These are phyloP conservation scores for Merodon equestris DNA, from an alignment of 2,888 invertebrate species.

Conservation along the genomic window DNA sequence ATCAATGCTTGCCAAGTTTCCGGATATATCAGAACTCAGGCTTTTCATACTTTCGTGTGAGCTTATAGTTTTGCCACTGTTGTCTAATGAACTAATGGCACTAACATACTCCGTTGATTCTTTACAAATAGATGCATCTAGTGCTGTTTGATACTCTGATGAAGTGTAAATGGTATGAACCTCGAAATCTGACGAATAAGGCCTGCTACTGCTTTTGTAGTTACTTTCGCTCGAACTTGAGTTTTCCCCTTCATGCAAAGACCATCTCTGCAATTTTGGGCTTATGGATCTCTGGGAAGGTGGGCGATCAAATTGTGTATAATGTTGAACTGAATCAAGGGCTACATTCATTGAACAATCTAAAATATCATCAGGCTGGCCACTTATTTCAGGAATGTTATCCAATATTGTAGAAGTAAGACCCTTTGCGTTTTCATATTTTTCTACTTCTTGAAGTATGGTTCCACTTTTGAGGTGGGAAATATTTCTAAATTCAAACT, in stretches of 20 bases:
- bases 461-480: conserved; percentile 76
- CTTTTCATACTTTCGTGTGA: conserved; percentile 95
- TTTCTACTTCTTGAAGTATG: conserved; percentile 74
- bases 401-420: conserved; percentile 56
- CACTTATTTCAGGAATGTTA: neutral
- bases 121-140: conserved; percentile 86
- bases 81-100: conserved; percentile 87
- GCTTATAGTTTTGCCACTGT: conserved; percentile 80
- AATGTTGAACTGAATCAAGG: conserved; percentile 75
- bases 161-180: conserved; percentile 87
- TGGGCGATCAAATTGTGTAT: conserved; percentile 65
- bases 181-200: conserved; percentile 92
- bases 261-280: conserved; percentile 80
- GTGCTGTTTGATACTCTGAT: conserved; percentile 93
- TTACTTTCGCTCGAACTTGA: conserved; percentile 94
- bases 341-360: too few species aligned
- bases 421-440: conserved; percentile 70
- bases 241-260: conserved; percentile 89
- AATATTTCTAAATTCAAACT: conserved; percentile 85
- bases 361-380: conserved; percentile 58
- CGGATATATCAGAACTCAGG: conserved; percentile 92
- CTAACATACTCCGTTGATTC: conserved; percentile 93
- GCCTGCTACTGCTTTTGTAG: conserved; percentile 89
- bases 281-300: conserved; percentile 4
- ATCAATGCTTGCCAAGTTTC: conserved; percentile 92